Evolutionary conservation across 1,140 invertebrate species (phyloP), one percentile per base, ranked within the genome.

Genomic region (Euborellia annulipes): DNA sequence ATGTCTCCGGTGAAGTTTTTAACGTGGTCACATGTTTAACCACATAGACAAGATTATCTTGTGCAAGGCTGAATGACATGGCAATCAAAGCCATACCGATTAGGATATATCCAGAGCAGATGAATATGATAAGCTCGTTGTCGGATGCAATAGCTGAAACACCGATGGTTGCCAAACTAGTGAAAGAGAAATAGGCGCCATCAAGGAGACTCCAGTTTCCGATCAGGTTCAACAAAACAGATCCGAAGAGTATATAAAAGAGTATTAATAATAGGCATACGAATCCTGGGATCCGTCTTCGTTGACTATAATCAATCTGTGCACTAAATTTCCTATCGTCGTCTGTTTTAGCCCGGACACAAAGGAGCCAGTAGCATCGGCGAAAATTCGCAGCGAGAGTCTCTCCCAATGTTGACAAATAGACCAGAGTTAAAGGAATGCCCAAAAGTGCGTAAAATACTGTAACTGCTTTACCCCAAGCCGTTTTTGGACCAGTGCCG

Each of bases 21-120:
- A 27, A 11, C 4, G 23, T 27, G 11, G 23, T 27, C 23, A 27
- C 23, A 27, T 27, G 23, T 27, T 27, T 27, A 6, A 27, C 23
- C 23, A 27, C 23, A 27, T 27, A 27, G 4, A 85, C 76, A 52
- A 93, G 78, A 62, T 95, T 87, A 55, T 93, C 90, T 65, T 96
- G 90, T 48, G 95, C 86, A 37, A 97, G 67, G 62, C 89, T 92
- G 65, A 94, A 95, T 62, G 90, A 93, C 85, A 95, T 96, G 14
- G 91, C 91, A 47, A 96, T 81, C 43, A 97, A 71, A 3, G 91
- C 87, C 75, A 97, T 86, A 14, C 93, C 93, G 36, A 94, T 76
- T 20, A 96, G 68, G 38, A 98, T 85, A 62, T 96, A 98, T 19
- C 88, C 68, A 16, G 85, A 81, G 47, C 79, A 81, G 17, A 76